Percentiles rank a stretch among this genome's conserved stretches.
Conservation (phyloP, 2,888 invertebrate species). For the Phymatocera aterrima region DNA sequence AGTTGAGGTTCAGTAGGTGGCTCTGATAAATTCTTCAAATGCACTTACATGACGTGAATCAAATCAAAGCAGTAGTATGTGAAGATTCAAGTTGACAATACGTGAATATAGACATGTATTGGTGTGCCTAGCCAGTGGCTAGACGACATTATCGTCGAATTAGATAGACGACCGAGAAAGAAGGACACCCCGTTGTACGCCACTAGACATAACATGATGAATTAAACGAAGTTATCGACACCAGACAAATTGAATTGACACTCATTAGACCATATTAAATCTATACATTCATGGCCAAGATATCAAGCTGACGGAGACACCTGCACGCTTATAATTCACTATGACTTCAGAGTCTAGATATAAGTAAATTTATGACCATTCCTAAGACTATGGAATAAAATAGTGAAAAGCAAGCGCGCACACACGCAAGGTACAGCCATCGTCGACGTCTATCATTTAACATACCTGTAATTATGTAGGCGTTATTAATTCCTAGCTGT, state of each 20-base stretch:
- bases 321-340: background rate
- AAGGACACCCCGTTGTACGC: conserved; percentile 10
- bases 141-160: conserved; percentile 36
- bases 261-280: conserved; percentile 36
- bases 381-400: background rate
- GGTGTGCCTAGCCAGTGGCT: conserved; percentile 20
- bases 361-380: background rate
- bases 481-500: background rate
- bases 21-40: background rate
- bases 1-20: background rate
- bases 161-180: conserved; percentile 9
- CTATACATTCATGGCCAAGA: conserved; percentile 12
- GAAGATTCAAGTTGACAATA: conserved; percentile 28
- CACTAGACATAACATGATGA: conserved; percentile 32
- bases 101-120: no score
- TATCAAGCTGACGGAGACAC: conserved; percentile 1
- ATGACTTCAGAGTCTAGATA: background rate
- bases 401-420: background rate
- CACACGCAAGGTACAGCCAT: background rate
- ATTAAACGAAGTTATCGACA: conserved; percentile 35
- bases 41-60: background rate
- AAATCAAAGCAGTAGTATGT: background rate
- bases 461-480: background rate
- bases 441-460: background rate
- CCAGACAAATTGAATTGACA: conserved; percentile 41